Percentiles rank a stretch among this genome's conserved stretches.
phyloP scores from a whole-genome alignment of 1,140 invertebrate genomes.

The Magallana angulata region DNA sequence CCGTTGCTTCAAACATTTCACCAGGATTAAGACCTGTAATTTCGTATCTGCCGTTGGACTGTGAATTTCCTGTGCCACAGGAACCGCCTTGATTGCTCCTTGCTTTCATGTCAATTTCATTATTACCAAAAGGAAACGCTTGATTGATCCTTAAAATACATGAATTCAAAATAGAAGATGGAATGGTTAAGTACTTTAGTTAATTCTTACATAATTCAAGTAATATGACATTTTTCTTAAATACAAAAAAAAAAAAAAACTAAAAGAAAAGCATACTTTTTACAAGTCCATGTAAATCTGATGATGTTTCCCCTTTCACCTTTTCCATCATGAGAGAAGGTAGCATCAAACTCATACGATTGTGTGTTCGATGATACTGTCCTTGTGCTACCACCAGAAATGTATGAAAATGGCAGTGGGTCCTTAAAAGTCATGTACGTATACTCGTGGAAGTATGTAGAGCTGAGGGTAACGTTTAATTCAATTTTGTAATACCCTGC shows the following conservation, averaged over 20 bases:
- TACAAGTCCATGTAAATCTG: background rate
- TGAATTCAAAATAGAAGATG: too few relatives aligned
- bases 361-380: background rate
- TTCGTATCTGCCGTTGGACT: background rate
- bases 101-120: background rate
- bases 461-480: constrained; percentile 46
- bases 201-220: too few relatives aligned
- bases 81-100: background rate
- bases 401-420: constrained; percentile 43
- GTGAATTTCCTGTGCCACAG: background rate
- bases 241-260: too few relatives aligned
- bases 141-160: background rate
- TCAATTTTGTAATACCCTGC: constrained; percentile 38
- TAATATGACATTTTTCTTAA: too few relatives aligned
- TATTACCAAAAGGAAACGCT: background rate
- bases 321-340: background rate
- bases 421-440: constrained; percentile 41
- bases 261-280: background rate
- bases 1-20: background rate
- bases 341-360: constrained; percentile 1
- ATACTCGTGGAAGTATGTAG: constrained; percentile 45
- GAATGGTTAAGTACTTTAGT: too few relatives aligned
- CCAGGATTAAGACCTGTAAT: background rate
- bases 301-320: background rate
- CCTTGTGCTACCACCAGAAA: constrained; percentile 40